A percentile compares a stretch with the other conserved stretches of the same genome.
These are phyloP conservation scores for Pachypanchax playfairii DNA, from an alignment of 2,113 vertebrate genomes.

Conservation along the genomic window DNA sequence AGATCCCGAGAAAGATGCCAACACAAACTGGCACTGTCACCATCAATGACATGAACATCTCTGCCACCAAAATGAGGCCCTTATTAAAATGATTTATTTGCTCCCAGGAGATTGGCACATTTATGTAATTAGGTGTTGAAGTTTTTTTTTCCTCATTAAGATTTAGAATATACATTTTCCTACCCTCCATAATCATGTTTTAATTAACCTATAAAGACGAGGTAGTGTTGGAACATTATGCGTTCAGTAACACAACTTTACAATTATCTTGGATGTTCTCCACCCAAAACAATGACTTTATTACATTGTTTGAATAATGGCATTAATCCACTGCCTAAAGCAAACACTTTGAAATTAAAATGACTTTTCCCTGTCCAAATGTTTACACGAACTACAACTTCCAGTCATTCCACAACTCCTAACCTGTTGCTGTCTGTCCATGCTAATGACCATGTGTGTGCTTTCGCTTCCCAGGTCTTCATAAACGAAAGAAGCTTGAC, in stretches of 20 bases:
- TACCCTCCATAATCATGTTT: conserved; percentile 28
- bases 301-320: conserved; percentile 41
- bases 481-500: conserved; percentile 40
- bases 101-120: conserved; percentile 29
- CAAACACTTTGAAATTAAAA: conserved; percentile 41
- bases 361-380: conserved; percentile 8
- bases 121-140: conserved; percentile 45
- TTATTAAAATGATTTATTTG: conserved; percentile 36
- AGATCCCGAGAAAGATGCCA: conserved; percentile 49
- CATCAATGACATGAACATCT: conserved; percentile 56
- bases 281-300: conserved; percentile 32
- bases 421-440: conserved; percentile 56
- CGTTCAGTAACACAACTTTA: conserved; percentile 10
- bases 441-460: conserved; percentile 22
- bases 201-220: conserved; percentile 41
- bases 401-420: conserved; percentile 22
- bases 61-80: conserved; percentile 37
- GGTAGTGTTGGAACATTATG: conserved; percentile 1
- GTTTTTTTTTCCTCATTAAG: conserved; percentile 26
- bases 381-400: conserved; percentile 19
- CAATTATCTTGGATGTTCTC: conserved; percentile 28
- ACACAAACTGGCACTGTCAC: conserved; percentile 66
- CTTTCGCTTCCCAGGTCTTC: conserved; percentile 39
- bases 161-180: conserved; percentile 21
- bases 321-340: conserved; percentile 40